A percentile compares a stretch with the other conserved stretches of the same genome.
These are phyloP conservation scores for Hyppa rectilinea DNA, from an alignment of 2,888 invertebrate species.

Conservation along the genomic window DNA sequence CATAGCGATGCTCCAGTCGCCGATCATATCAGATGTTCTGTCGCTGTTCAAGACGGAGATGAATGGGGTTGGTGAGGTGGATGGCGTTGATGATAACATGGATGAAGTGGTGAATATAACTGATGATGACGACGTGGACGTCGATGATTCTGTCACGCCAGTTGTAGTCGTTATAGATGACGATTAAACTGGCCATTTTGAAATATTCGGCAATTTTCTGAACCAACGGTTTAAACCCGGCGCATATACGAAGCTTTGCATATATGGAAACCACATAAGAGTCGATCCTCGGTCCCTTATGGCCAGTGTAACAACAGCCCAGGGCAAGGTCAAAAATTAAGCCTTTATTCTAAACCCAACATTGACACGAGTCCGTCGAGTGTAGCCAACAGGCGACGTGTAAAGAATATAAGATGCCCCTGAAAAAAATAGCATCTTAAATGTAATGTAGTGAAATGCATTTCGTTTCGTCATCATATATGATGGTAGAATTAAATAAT, in stretches of 20 bases:
- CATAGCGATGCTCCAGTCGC: slow-evolving; percentile 73
- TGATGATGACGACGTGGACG: slow-evolving; percentile 65
- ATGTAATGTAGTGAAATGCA: slow-evolving; percentile 18
- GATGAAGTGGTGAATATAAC: slow-evolving; percentile 74
- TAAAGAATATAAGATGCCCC: not conserved
- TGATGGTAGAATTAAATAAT: slow-evolving; percentile 24
- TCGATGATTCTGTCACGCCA: slow-evolving; percentile 26
- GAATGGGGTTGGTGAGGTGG: slow-evolving; percentile 33
- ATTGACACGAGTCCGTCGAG: not conserved
- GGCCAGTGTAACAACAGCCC: slow-evolving; percentile 1
- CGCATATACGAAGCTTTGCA: not conserved
- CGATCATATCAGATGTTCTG: slow-evolving; percentile 86
- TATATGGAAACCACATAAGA: not conserved
- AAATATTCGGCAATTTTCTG: not conserved
- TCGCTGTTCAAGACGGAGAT: slow-evolving; percentile 80
- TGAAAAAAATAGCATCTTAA: slow-evolving; percentile 21
- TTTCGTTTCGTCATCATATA: slow-evolving; percentile 12
- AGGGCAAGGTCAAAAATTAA: not conserved
- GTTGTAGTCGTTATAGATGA: slow-evolving; percentile 49
- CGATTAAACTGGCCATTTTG: slow-evolving; percentile 32
- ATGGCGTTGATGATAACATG: slow-evolving; percentile 74
- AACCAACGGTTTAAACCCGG: not conserved
- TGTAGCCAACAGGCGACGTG: not conserved
- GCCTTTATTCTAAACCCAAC: not conserved
- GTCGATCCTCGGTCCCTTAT: not conserved